Evolutionary conservation across 53 echinoderm and acorn worm species (phyloP).

Genomic region (Actinopyga echinites): DNA sequence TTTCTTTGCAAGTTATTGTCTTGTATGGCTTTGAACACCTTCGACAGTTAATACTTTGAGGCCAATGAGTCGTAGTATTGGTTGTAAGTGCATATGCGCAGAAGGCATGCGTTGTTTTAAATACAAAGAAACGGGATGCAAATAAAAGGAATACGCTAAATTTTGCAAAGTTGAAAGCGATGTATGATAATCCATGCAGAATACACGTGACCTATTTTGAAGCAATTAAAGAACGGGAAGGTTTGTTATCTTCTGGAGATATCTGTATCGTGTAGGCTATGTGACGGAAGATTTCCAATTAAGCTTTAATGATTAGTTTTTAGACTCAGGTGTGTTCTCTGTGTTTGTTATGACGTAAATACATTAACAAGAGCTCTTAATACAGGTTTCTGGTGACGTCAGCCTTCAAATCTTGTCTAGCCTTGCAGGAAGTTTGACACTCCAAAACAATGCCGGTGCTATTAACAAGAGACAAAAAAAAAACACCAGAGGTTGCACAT

Average conservation of each 20-base stretch:
- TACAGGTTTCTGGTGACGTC: slow-evolving; percentile 11
- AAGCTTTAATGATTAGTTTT: slow-evolving; percentile 27
- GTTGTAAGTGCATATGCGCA: no score
- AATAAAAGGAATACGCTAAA: no score
- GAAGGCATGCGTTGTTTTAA: no score
- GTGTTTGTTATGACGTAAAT: slow-evolving; percentile 19
- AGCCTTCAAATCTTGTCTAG: slow-evolving; percentile 1
- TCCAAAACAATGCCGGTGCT: slow-evolving; percentile 13
- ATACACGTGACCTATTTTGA: slow-evolving; percentile 4
- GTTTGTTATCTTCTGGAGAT: slow-evolving; percentile 15
- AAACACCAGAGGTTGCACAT: not conserved
- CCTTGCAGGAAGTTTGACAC: slow-evolving; percentile 21
- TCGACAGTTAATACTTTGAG: no score
- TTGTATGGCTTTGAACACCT: no score
- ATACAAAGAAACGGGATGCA: no score
- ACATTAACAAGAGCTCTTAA: slow-evolving; percentile 26
- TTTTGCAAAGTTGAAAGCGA: no score
- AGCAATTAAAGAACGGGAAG: not conserved
- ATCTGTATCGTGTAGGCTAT: not conserved
- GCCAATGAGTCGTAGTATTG: no score
- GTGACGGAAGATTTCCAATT: not conserved
- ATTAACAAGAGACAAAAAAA: not conserved
- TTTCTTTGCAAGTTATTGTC: slow-evolving; percentile 25
- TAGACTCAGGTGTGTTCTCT: slow-evolving; percentile 19
- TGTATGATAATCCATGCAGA: not conserved